Base-by-base conservation (phyloP, 2,797 vertebrate genomes). In the Tokudaia muenninki region DNA sequence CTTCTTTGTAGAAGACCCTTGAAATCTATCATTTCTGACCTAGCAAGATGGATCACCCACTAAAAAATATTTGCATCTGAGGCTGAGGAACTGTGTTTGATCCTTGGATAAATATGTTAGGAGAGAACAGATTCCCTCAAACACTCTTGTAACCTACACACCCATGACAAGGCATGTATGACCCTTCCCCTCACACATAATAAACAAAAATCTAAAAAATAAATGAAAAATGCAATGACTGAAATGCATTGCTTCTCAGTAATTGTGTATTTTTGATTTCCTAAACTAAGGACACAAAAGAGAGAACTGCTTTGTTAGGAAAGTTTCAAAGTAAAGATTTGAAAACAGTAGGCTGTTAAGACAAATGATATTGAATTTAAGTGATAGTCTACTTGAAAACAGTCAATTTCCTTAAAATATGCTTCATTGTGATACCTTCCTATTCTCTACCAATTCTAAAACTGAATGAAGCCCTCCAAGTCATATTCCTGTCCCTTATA, bases 241-340 rank as follows among this genome's bases (percentile, higher is more conserved):
- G 78, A 91, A 96, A 97, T 86, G 12, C 14, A 89, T 93, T 59
- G 74, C 88, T 95, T 94, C 13, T 93, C 31, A 92, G 63, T 79
- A 16, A 90, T n/a, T 61, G 84, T 65, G 57, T 84, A 90, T 83
- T 88, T 90, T 44, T 75, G 24, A 75, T 41, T 50, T 93, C 95
- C 74, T n/a, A 67, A 77, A 84, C 14, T 74, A 94, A 90, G 24
- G 61, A 26, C 34, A 75, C 87, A 72, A 88, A 95, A 97, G 63
- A 92, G 70, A 94, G 41, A 84, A 24, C 3, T 91, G 93, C 94
- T 87, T 91, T 90, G 74, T 67, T 94, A 92, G 47, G 1, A 93
- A 92, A 84, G 9, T 89, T 97, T 95, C 81, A 52, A 91, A 95
- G 79, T 34, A 3, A 50, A 95, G 41, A 87, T 89, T 97, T 84